Evolutionary conservation across 2,888 invertebrate genomes (phyloP).

Genomic region (Sphecodes monilicornis): DNA sequence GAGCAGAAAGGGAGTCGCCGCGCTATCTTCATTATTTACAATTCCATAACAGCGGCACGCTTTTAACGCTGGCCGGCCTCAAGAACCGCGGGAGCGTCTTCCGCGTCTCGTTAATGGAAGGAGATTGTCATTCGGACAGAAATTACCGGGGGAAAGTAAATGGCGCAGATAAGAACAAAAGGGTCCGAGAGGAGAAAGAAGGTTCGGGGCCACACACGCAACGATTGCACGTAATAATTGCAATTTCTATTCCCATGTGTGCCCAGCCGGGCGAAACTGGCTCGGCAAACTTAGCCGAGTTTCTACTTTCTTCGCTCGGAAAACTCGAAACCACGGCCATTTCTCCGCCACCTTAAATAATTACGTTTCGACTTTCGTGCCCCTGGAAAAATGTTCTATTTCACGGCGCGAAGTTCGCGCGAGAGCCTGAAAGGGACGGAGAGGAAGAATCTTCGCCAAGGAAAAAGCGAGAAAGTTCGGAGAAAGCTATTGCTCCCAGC

Average conservation of each 20-base stretch:
- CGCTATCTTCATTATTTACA: conserved; percentile 9
- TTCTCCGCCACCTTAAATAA: conserved; percentile 23
- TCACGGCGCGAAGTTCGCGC: conserved; percentile 9
- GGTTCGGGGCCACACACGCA: neutral
- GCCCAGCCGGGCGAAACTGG: neutral
- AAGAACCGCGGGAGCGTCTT: neutral
- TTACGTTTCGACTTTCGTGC: conserved; percentile 18
- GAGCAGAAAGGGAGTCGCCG: neutral
- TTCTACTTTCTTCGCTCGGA: neutral
- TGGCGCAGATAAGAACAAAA: neutral
- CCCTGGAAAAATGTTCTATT: conserved; percentile 19
- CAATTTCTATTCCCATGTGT: conserved; percentile 11
- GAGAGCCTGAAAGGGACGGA: too few species aligned
- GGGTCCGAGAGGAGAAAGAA: neutral
- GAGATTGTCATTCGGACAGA: neutral
- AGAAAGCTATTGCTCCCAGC: neutral
- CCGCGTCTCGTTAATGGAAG: conserved; percentile 5
- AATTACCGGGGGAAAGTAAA: conserved; percentile 4
- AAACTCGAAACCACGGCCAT: neutral
- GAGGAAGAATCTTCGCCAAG: neutral
- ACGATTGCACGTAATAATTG: conserved; percentile 3
- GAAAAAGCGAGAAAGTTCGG: neutral
- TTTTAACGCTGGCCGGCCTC: neutral
- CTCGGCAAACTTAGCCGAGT: conserved; percentile 15
- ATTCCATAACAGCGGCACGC: conserved; percentile 2